Percentiles rank a stretch among this genome's conserved stretches.
These are phyloP conservation scores for Amazona ochrocephala DNA, from an alignment of 2,797 vertebrate species.

Conservation along the genomic window DNA sequence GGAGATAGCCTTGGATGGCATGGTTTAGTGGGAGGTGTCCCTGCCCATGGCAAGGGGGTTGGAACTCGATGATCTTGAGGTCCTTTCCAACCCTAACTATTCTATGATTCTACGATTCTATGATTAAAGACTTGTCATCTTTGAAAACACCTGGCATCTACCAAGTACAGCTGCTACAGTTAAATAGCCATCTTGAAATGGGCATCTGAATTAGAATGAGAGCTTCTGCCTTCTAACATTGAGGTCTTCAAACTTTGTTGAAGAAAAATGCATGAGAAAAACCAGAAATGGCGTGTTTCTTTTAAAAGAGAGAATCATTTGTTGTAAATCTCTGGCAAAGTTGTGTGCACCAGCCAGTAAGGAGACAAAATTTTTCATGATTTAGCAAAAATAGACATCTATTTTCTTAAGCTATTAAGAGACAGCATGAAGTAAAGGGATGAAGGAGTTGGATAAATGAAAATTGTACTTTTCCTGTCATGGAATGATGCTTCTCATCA, in stretches of 20 bases:
- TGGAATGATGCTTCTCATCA: not conserved
- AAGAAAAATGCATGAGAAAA: not conserved
- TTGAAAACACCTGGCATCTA: not conserved
- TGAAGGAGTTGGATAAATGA: not conserved
- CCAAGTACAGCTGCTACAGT: not conserved
- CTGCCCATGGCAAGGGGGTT: too few relatives aligned
- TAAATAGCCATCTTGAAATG: not conserved
- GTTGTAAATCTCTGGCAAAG: not conserved
- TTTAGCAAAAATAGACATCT: not conserved
- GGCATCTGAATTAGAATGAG: not conserved
- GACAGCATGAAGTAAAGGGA: not conserved
- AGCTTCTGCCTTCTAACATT: not conserved
- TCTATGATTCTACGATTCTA: too few relatives aligned
- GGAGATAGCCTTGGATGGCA: too few relatives aligned
- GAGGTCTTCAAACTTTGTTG: not conserved
- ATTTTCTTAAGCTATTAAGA: not conserved
- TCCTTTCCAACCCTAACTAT: too few relatives aligned
- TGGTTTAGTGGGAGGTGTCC: too few relatives aligned
- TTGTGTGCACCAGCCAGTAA: not conserved
- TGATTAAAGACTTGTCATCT: not conserved
- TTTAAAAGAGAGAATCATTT: not conserved
- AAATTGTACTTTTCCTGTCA: not conserved
- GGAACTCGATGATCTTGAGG: too few relatives aligned
- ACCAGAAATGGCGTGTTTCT: fast-evolving
- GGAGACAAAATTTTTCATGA: not conserved